Base-by-base conservation (phyloP, 1,140 invertebrate species). In the Lasaia peninsularis region DNA sequence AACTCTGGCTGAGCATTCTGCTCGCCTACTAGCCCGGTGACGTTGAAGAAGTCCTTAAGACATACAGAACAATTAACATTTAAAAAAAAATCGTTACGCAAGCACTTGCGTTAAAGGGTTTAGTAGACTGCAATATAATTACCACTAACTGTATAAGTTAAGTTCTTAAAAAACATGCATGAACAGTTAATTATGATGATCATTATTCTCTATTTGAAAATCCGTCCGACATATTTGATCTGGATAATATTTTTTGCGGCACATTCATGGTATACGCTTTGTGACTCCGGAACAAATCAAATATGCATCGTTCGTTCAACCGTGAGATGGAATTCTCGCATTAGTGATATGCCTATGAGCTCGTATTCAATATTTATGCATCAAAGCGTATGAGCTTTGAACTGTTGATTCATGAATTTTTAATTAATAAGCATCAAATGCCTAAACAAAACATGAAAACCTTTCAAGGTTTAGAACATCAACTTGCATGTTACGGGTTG, bases 231-330 rank as follows among this genome's bases (percentile, higher is more conserved):
- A 32, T 31, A 44, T 56, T 56, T 56, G 53, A 48, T 56, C 37
- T 18, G 20, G 18, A 48, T 58, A 71, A 75, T 74, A 71, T 75
- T 76, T 80, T 75, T 75, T 71, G 65, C 61, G 55, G 63, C 65
- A 68, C 70, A 54, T 64, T 52, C 62, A 65, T 70, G 56, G 59
- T 44, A 52, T 56, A 63, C 63, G 44, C 64, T 71, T 69, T 74
- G 79, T 72, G 76, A 77, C 78, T 80, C 73, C 75, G 80, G 80
- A 82, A 81, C 80, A 81, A 83, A 86, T 86, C 78, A 86, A 86
- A 86, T 86, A 83, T 86, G 77, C 82, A 80, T 80, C 78, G 78
- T 58, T 60, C 80, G 71, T 71, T 67, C 73, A 72, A 79, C 77
- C 78, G 76, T 82, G 82, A 81, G 82, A 86, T 86, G 73, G 77